phyloP scores from a whole-genome alignment of 2,797 vertebrate species.

The Nasua narica region DNA sequence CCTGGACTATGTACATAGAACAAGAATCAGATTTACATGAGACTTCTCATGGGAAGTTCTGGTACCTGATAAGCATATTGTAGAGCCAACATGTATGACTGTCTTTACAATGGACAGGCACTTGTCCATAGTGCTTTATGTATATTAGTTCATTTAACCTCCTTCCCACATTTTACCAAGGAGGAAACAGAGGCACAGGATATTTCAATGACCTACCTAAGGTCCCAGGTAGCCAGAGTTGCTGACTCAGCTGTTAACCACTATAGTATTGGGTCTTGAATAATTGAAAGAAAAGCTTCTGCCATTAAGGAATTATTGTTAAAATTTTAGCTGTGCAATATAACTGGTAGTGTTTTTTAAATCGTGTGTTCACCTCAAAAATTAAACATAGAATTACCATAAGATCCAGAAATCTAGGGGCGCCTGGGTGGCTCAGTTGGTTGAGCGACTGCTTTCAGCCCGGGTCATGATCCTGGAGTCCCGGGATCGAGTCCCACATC shows the following conservation, averaged over 20 bases:
- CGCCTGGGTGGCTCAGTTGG: too few species aligned
- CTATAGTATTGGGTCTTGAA: background rate
- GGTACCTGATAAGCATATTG: background rate
- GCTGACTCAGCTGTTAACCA: background rate
- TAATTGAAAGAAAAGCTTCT: background rate
- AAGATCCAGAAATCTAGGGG: background rate
- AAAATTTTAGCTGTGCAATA: background rate
- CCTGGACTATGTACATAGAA: background rate
- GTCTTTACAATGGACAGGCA: background rate
- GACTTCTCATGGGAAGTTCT: background rate
- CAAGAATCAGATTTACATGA: background rate
- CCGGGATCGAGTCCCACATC: too few species aligned
- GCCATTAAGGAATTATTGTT: background rate
- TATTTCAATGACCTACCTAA: background rate
- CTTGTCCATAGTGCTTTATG: background rate
- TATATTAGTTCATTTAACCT: background rate
- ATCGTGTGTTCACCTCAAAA: background rate
- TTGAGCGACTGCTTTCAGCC: too few species aligned
- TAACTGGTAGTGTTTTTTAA: background rate
- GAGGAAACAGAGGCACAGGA: background rate
- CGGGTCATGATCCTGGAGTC: too few species aligned
- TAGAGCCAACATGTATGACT: background rate
- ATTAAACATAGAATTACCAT: background rate
- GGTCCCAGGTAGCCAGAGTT: background rate
- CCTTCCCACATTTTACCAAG: background rate